These are phyloP conservation scores for Parotia lawesii DNA, from an alignment of 2,113 vertebrate genomes.

Conservation along the genomic window DNA sequence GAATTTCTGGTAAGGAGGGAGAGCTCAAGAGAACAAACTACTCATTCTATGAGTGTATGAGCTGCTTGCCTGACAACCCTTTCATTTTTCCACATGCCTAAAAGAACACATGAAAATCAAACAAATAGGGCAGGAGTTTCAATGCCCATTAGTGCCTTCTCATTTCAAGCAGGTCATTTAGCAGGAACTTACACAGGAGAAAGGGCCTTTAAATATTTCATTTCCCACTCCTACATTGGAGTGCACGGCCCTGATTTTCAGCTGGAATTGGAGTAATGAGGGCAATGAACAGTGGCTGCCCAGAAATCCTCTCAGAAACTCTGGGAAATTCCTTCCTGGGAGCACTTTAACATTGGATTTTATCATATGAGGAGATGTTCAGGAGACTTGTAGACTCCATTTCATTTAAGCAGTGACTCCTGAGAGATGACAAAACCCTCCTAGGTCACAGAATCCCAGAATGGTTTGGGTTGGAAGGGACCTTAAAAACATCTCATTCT, in stretches of 20 bases:
- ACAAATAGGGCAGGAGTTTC: background rate
- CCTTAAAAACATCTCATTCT: background rate
- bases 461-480: background rate
- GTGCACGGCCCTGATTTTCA: background rate
- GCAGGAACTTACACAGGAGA: background rate
- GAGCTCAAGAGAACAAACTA: background rate
- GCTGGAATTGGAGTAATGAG: background rate
- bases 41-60: fast-evolving
- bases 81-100: background rate
- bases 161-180: background rate
- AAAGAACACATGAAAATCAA: background rate
- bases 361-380: background rate
- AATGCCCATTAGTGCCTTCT: too few species aligned
- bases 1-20: background rate
- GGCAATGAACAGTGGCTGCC: background rate
- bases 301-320: background rate
- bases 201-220: background rate
- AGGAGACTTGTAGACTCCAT: background rate
- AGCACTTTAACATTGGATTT: background rate
- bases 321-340: background rate
- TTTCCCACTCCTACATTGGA: background rate
- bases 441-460: background rate
- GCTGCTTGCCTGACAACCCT: background rate
- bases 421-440: background rate
- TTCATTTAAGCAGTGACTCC: background rate